These are phyloP conservation scores for Pholis gunnellus DNA, from an alignment of 2,113 vertebrate genomes.

Conservation along the genomic window DNA sequence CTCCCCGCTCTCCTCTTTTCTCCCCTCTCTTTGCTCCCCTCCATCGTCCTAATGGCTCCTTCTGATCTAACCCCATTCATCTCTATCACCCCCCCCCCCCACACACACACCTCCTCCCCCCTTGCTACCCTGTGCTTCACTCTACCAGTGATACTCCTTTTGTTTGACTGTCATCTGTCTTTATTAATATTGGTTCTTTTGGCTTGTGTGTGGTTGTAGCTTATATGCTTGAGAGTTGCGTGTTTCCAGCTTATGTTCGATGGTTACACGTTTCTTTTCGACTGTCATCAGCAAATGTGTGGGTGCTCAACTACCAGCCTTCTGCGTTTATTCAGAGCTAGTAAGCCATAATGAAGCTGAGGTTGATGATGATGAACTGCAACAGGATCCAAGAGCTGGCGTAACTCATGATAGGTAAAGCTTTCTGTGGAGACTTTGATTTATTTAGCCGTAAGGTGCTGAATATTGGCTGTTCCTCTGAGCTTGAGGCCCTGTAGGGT, in stretches of 20 bases:
- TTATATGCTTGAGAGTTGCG: conserved; percentile 7
- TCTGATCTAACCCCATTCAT: conserved; percentile 78
- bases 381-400: conserved; percentile 66
- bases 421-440: conserved; percentile 73
- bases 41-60: conserved; percentile 72
- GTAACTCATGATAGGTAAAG: conserved; percentile 69
- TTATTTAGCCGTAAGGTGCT: conserved; percentile 71
- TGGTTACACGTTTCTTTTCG: conserved; percentile 26
- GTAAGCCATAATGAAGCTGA: conserved; percentile 73
- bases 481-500: conserved; percentile 63
- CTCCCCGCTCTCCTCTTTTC: conserved; percentile 42
- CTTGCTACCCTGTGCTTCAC: conserved; percentile 8
- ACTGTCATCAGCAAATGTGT: conserved; percentile 12
- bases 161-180: conserved; percentile 70
- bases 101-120: conserved; percentile 14
- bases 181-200: conserved; percentile 44
- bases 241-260: conserved; percentile 10
- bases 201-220: conserved; percentile 21
- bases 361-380: conserved; percentile 76
- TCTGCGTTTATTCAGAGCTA: conserved; percentile 68
- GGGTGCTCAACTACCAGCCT: conserved; percentile 20
- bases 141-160: conserved; percentile 42
- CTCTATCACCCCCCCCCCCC: conserved; percentile 58
- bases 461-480: conserved; percentile 53
- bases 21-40: conserved; percentile 55